A percentile compares a stretch with the other conserved stretches of the same genome.
Conservation (phyloP, 2,113 vertebrate genomes). For the Andinoacara biseriatus region DNA sequence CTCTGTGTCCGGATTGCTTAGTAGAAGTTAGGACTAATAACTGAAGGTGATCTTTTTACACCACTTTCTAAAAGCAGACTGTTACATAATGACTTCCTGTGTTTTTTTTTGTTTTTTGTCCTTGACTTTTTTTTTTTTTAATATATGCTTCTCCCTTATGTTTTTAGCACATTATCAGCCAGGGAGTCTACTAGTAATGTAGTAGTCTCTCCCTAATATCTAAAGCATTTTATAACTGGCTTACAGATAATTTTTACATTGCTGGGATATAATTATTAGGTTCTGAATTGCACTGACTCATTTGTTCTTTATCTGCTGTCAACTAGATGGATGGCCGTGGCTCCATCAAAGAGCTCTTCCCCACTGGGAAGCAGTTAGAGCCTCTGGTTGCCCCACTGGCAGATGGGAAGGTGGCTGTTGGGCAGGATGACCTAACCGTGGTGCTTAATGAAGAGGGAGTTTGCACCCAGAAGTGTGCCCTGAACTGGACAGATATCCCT, state of each 20-base stretch:
- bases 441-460: slow-evolving; percentile 94
- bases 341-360: slow-evolving; percentile 96
- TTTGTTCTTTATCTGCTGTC: not conserved
- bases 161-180: not conserved
- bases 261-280: not conserved
- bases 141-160: not conserved
- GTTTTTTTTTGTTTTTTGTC: not conserved
- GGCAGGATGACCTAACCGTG: slow-evolving; percentile 97
- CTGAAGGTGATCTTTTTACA: not conserved
- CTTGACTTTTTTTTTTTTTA: not conserved
- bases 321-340: slow-evolving; percentile 94
- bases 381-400: slow-evolving; percentile 93
- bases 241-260: not conserved
- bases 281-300: not conserved
- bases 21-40: not conserved
- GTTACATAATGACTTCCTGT: not conserved
- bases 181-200: not conserved
- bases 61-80: not conserved
- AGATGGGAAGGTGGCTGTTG: slow-evolving; percentile 96
- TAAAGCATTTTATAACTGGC: not conserved
- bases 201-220: rapidly evolving
- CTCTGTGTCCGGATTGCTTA: not conserved
- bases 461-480: slow-evolving; percentile 96
- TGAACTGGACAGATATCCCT: slow-evolving; percentile 99
- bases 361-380: slow-evolving; percentile 97